Evolutionary conservation across 2,113 vertebrate genomes (phyloP), one percentile per base, ranked within the genome.

Genomic region (Cynopterus brachyotis): DNA sequence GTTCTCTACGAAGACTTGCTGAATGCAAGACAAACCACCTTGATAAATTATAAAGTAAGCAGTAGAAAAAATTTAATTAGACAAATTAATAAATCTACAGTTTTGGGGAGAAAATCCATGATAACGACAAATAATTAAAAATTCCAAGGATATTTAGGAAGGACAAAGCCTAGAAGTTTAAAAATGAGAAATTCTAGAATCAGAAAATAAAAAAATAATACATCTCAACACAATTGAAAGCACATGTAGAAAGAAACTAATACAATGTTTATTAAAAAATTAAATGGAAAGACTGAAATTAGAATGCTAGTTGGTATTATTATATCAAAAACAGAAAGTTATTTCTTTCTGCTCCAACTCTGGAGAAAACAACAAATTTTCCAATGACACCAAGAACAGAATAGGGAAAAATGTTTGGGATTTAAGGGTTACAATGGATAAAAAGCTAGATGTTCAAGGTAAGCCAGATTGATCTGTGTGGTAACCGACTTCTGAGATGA

Each of bases 231-330:
- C 13, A 88, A 83, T 11, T 90, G 60, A 96, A 90, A 95, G 64
- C 80, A 84, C 40, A 85, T 28, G 47, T 15, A 78, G 59, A 87
- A 84, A 69, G 28, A 89, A 81, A 17, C 7, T 80, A 89, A 92
- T 72, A 66, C 17, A 96, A 62, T 91, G 35, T 69, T 94, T 64
- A 88, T 96, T 19, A 72, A 87, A 70, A 85, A 81, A 95, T 79
- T 79, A 96, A 96, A 84, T 53, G 20, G 35, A 47, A 96, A 80
- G 17, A 10, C 50, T 96, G 32, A 73, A 96, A 97, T 94, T 87
- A 80, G 80, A 96, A 67, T 87, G 55, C 30, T 90, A 89, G 13
- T 70, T 78, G 47, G 19, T 66, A 82, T 66, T 78, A 94, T 75
- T 93, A 22, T 86, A 86, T 89, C 50, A 83, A 93, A 83, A 42